Evolutionary conservation across 2,888 invertebrate genomes (phyloP).

Genomic region (Drosophila flavopinicola): DNA sequence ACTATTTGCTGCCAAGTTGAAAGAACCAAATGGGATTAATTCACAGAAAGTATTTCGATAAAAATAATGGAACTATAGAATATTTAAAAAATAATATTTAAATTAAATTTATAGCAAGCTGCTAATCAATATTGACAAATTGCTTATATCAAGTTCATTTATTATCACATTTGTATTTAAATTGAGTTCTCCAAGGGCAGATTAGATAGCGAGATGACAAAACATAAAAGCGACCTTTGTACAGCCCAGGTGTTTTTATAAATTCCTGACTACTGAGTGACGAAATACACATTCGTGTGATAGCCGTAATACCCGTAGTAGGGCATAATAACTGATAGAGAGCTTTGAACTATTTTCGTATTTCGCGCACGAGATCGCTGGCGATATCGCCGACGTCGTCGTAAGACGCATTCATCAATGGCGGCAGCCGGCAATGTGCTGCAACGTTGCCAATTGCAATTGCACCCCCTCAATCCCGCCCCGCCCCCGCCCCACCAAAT

Average conservation of each 20-base stretch:
- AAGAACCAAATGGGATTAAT: no score
- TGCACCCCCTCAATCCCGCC: constrained; percentile 1
- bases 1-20: no score
- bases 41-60: no score
- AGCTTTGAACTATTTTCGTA: constrained; percentile 50
- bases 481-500: not conserved
- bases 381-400: constrained; percentile 47
- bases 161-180: not conserved
- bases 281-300: not conserved
- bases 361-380: constrained; percentile 71
- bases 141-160: not conserved
- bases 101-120: no score
- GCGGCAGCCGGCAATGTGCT: constrained; percentile 53
- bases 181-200: not conserved
- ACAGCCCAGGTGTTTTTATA: constrained; percentile 3
- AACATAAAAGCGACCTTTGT: not conserved
- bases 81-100: no score
- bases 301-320: constrained; percentile 12
- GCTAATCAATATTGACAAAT: no score
- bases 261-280: not conserved
- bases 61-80: no score
- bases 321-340: constrained; percentile 31
- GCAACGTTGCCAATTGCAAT: constrained; percentile 42
- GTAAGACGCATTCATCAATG: constrained; percentile 58
- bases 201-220: constrained; percentile 26